A percentile compares a stretch with the other conserved stretches of the same genome.
These are phyloP conservation scores for Tetheella fluctuosa DNA, from an alignment of 2,888 invertebrate species.

Conservation along the genomic window DNA sequence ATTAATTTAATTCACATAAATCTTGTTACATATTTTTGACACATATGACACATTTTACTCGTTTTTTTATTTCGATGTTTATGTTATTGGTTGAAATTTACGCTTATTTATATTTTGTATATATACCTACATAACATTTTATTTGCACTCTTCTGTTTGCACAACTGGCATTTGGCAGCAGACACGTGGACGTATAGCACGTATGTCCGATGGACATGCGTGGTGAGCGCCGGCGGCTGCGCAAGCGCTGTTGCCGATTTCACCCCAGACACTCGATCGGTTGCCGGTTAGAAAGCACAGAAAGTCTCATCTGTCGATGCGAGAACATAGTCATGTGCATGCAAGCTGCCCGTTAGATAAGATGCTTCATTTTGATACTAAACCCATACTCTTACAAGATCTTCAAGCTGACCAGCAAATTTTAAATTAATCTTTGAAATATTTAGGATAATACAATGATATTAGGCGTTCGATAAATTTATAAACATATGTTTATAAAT, in stretches of 20 bases:
- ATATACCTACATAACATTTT: not conserved
- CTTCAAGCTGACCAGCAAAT: not conserved
- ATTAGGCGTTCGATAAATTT: too few relatives aligned
- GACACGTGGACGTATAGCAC: conserved; percentile 14
- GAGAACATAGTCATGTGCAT: conserved; percentile 48
- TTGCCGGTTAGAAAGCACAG: conserved; percentile 68
- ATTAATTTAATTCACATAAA: too few relatives aligned
- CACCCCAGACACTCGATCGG: conserved; percentile 72
- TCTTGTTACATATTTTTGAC: too few relatives aligned
- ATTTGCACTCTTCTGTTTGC: not conserved
- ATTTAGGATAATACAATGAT: not conserved
- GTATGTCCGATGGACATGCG: conserved; percentile 15
- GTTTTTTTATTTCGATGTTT: too few relatives aligned
- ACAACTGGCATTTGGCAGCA: not conserved
- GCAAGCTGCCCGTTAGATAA: conserved; percentile 46
- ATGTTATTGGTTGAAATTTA: too few relatives aligned
- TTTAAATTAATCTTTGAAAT: not conserved
- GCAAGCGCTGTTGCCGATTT: conserved; percentile 54
- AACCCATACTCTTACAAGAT: not conserved
- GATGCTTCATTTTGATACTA: conserved; percentile 18
- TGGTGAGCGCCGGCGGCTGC: conserved; percentile 23
- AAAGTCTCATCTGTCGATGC: conserved; percentile 72
- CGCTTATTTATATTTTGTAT: not conserved
- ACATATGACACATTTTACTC: too few relatives aligned
- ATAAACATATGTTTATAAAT: too few relatives aligned